Evolutionary conservation across 2,113 vertebrate species (phyloP), one percentile per base, ranked within the genome.

Genomic region (Scartelaos histophorus): DNA sequence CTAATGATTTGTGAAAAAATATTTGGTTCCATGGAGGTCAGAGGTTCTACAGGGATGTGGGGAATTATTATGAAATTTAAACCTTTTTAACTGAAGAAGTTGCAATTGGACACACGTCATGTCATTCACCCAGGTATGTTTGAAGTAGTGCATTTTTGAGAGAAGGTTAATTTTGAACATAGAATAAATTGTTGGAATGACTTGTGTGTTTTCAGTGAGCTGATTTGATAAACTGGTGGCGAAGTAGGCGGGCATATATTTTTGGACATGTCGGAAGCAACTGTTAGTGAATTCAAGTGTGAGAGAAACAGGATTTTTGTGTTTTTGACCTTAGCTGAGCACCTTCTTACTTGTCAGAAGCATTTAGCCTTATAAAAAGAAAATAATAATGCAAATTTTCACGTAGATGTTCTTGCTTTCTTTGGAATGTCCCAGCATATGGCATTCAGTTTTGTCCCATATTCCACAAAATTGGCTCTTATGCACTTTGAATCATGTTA

Each of bases 261-360:
- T 82, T 85, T 81, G 86, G 80, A 74, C 64, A 35, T 79, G 49
- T 75, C 84, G 81, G 1, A 57, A 76, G 51, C 81, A 83, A 74
- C 73, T 84, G 75, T 78, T 74, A 24, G 62, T 53, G 70, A 25
- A 74, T 62, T 79, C 67, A 76, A 46, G 51, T 62, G 72, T 43
- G 77, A 73, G 67, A 78, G 71, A 45, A 73, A 69, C 58, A 73
- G 70, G n/a, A 72, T 79, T 79, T 74, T 25, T 45, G 29, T 29
- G 29, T 57, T 68, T 57, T 81, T 73, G 64, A 87, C 84, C 69
- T 71, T 45, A 72, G 35, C 43, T 66, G 61, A 81, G 67, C 38
- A 69, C 35, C 2, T 3, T 34, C 25, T 17, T 61, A 53, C 68
- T 47, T 64, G 35, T 62, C 6, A 1, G 67, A 66, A 46, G 54